Evolutionary conservation across 2,888 invertebrate genomes (phyloP), one percentile per base, ranked within the genome.

Genomic region (Polymixis lichenea): DNA sequence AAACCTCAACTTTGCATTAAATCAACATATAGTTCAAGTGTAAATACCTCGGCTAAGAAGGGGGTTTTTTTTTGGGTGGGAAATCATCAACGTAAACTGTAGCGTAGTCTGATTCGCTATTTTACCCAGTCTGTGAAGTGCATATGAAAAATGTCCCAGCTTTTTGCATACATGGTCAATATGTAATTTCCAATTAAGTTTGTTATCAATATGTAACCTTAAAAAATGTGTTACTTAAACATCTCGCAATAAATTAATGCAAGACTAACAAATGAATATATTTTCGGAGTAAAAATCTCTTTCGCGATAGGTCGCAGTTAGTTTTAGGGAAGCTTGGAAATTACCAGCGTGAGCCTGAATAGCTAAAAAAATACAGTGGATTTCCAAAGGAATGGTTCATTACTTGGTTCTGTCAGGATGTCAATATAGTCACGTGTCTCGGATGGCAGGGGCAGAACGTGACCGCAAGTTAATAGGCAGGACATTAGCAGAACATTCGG

Each of bases 371-470:
- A 19, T 6, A 17, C 32, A 19, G 32, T 28, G 17, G 1, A 46
- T 51, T 79, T 72, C 32, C 13, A 65, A 62, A 53, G 58, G 62
- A 84, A 66, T 9, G 15, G 32, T 32, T 84, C 67, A 84, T 82
- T 84, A 80, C 80, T 46, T 32, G n/a, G 15, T 62, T 66, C 28
- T 22, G 15, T 53, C 43, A 60, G 43, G 60, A 56, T 69, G 25
- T 74, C 62, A 67, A 77, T 81, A 68, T 22, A 46, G 82, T 82
- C 82, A 86, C 85, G 86, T 75, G 67, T 75, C 70, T 25, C 55
- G 11, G 49, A 6, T 32, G 80, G 17, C 25, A 43, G 61, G 46
- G 60, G 19, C 11, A 22, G 65, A 32, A 84, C 85, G 85, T 86
- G 86, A 74, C 75, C 28, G 38, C n/a, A 22, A 70, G 60, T 28